Base-by-base conservation (phyloP, 2,888 invertebrate genomes). In the Plagodis pulveraria region DNA sequence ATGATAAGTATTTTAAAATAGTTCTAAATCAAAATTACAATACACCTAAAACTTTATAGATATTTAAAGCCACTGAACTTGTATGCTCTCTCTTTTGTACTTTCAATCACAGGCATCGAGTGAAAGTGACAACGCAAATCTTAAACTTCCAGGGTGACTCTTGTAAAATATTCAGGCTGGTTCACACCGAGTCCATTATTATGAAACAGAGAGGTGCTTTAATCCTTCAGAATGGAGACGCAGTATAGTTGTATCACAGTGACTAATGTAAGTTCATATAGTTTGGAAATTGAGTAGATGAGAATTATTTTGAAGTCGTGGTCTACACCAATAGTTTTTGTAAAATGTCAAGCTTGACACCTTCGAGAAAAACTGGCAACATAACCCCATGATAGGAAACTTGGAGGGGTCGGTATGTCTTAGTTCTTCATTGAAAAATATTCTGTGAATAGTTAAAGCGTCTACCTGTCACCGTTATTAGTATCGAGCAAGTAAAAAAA, bases 141-240 rank as follows among this genome's bases (percentile, higher is more conserved):
- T 70, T 66, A 69, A 58, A 67, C 63, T 65, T 62, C 67, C 69
- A 75, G 73, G 72, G 77, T 74, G 68, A 70, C 73, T 72, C 58
- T 66, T 65, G 71, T 81, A 76, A 81, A 82, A 81, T 81, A 83
- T 70, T 70, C 69, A 70, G 69, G 62, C 55, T 64, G 63, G 62
- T 84, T 83, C 81, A 78, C 75, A 71, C 71, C 72, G 77, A 76
- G 73, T 81, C 78, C 84, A 80, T 82, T 74, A 70, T 70, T 72
- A 84, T 83, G 78, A 81, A 81, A 81, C 77, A 74, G 72, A 73
- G 79, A 83, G 81, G 80, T 80, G 82, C 76, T 83, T 84, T 87
- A 89, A 84, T 86, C 83, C 83, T 61, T 73, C 74, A 80, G 83
- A 86, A 86, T 85, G 84, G 78, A 85, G 86, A 57, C 45, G 35